Evolutionary conservation across 2,113 vertebrate genomes (phyloP).

Genomic region (Phalacrocorax pelagicus): DNA sequence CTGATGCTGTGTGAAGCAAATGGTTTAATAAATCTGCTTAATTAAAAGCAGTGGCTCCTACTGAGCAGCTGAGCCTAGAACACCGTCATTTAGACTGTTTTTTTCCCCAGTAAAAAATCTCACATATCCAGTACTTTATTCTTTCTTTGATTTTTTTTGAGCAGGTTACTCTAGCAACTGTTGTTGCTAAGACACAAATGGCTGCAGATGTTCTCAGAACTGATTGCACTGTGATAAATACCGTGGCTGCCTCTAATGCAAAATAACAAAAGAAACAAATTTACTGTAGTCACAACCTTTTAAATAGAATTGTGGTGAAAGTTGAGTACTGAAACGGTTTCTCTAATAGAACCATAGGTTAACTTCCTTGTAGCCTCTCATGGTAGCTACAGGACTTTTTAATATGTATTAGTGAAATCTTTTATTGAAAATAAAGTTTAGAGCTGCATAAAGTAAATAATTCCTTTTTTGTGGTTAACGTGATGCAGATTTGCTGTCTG

Average conservation of each 20-base stretch:
- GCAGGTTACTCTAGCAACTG: slow-evolving; percentile 1
- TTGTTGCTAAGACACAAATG: slow-evolving; percentile 35
- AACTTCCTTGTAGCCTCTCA: neutral
- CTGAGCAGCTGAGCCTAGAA: neutral
- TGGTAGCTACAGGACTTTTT: neutral
- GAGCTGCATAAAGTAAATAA: neutral
- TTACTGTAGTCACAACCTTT: neutral
- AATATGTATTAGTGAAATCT: neutral
- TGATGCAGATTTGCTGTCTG: neutral
- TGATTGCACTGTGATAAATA: neutral
- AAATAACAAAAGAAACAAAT: neutral
- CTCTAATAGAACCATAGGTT: neutral
- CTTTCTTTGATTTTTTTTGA: neutral
- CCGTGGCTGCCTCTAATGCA: neutral
- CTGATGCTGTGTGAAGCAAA: neutral
- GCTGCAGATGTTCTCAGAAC: neutral
- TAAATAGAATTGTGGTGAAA: neutral
- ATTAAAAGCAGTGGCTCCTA: neutral
- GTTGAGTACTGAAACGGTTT: neutral
- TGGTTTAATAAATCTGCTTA: neutral
- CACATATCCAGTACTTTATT: neutral
- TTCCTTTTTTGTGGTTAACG: neutral
- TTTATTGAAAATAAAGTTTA: neutral
- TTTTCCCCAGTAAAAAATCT: neutral
- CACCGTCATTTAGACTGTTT: neutral